Base-by-base conservation (phyloP, 2,888 invertebrate species). In the Cistogaster globosa region DNA sequence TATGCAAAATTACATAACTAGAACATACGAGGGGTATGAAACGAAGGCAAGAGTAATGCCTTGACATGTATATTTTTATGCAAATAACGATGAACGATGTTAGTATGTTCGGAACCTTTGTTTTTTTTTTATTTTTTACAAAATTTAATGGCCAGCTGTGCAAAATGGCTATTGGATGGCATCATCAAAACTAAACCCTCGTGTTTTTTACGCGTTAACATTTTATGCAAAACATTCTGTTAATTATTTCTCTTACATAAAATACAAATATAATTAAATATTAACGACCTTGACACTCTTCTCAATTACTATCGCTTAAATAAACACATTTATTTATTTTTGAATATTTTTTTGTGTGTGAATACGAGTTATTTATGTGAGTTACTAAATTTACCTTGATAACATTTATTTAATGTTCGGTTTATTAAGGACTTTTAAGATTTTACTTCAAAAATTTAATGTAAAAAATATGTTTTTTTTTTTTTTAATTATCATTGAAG, bases 241-340 rank as follows among this genome's bases (percentile, higher is more conserved):
- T 74, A 53, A 63, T 74, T 74, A 53, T 74, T 72, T 8, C 8
- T 32, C 8, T 8, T 3, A 32, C 8, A 32, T 32, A 32, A 32
- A 5, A 8, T 32, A 32, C 6, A 18, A 75, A 57, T 45, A 57
- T 75, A 65, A 75, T 65, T 18, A 18, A 75, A 57, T 32, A 57
- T 75, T 75, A 75, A 75, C 26, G 55, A 57, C 75, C 63, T 75
- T 75, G 74, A 55, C 55, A 42, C 42, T 55, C 18, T 75, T 18
- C 55, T 65, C 55, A 55, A 55, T 57, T 75, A 38, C 42, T 42
- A 11, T 1, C 12, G 63, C 55, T 60, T 74, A 62, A 72, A 71
- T 26, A 72, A 72, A 60, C 26, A 48, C 12, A 51, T 32, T 60
- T 60, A 48, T 71, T 8, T 6, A 53, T 38, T 20, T 68, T 53